Conservation (phyloP, 2,888 invertebrate genomes). For the Tenthredo scrophulariae region DNA sequence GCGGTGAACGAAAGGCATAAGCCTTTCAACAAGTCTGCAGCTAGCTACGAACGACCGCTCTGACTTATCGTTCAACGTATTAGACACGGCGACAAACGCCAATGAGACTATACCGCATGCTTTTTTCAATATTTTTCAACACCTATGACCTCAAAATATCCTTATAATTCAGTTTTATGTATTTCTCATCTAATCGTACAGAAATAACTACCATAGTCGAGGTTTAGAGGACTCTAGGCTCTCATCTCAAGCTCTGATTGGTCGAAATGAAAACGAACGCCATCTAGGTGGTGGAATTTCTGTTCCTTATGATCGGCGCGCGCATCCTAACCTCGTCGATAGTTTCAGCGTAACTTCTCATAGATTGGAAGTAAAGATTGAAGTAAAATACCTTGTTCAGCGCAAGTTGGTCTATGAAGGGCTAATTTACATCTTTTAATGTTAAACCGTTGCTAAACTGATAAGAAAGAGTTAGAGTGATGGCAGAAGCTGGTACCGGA, state of each 20-base stretch:
- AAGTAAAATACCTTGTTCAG: neutral
- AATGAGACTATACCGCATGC: neutral
- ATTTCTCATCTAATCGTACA: neutral
- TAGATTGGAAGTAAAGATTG: neutral
- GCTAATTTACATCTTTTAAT: neutral
- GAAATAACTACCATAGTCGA: neutral
- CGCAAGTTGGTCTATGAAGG: neutral
- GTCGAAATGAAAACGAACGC: neutral
- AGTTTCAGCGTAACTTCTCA: neutral
- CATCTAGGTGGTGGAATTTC: neutral
- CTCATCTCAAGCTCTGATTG: conserved; percentile 3
- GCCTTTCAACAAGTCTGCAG: conserved; percentile 40
- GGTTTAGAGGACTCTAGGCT: neutral
- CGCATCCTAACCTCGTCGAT: neutral
- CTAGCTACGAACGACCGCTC: conserved; percentile 11
- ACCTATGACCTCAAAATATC: neutral
- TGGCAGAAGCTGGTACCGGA: neutral
- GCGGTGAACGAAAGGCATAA: conserved; percentile 24
- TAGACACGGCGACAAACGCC: conserved; percentile 42
- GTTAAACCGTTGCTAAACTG: neutral
- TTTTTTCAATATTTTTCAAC: conserved; percentile 26
- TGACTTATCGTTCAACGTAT: conserved; percentile 49
- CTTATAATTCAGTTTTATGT: neutral
- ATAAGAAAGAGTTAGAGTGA: neutral
- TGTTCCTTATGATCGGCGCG: neutral